phyloP scores from a whole-genome alignment of 1,140 invertebrate species.

The Lucilia cuprina region DNA sequence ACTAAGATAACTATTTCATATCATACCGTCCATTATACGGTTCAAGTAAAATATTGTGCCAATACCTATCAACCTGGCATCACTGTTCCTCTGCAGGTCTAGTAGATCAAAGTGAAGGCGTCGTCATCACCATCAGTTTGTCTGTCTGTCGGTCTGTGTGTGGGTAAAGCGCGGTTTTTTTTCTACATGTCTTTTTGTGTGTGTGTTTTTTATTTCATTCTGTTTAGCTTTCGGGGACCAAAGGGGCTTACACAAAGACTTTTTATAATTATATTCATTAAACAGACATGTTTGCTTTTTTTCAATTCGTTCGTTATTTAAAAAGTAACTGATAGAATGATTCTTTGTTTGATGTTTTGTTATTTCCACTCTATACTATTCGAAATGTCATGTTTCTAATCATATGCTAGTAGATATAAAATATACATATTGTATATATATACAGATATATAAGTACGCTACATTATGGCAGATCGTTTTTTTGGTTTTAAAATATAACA shows the following conservation, averaged over 20 bases:
- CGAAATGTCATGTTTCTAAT: conserved; percentile 14
- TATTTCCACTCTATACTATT: not conserved
- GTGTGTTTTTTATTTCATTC: too few species aligned
- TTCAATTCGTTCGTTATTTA: not conserved
- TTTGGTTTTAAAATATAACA: too few species aligned
- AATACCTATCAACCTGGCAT: not conserved
- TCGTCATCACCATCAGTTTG: not conserved
- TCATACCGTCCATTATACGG: too few species aligned
- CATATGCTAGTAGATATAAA: not conserved
- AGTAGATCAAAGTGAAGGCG: conserved; percentile 29
- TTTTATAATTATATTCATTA: conserved; percentile 31
- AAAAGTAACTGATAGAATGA: conserved; percentile 10
- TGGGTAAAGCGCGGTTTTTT: not conserved
- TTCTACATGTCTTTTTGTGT: too few species aligned
- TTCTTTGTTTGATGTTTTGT: not conserved
- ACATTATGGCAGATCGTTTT: not conserved
- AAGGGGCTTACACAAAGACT: not conserved
- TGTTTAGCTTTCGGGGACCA: not conserved
- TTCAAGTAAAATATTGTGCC: too few species aligned
- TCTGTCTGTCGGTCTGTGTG: too few species aligned
- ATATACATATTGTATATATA: not conserved
- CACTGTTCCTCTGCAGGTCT: not conserved
- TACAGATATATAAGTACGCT: not conserved
- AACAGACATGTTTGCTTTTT: conserved; percentile 29
- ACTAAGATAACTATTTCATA: too few species aligned